A percentile compares a stretch with the other conserved stretches of the same genome.
Conservation (phyloP, 2,113 vertebrate species). For the Cephalopholis sonnerati region DNA sequence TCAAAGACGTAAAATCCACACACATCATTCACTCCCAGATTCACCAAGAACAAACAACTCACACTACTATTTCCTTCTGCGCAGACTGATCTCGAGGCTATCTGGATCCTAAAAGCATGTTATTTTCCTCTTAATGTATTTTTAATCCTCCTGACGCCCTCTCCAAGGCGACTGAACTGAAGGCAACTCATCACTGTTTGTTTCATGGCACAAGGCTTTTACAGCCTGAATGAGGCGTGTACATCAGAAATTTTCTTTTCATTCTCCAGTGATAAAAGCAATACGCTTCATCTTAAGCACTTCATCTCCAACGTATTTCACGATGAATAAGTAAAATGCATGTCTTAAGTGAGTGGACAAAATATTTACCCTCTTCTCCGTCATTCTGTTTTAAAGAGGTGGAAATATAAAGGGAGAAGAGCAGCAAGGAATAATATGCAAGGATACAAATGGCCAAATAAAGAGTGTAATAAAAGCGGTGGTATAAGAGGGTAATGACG, state of each 20-base stretch:
- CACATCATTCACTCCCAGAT: neutral
- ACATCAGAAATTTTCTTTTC: neutral
- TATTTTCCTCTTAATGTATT: slow-evolving; percentile 19
- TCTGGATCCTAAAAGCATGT: slow-evolving; percentile 12
- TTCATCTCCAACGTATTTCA: slow-evolving; percentile 14
- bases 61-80: neutral
- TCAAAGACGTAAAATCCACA: neutral
- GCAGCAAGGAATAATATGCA: neutral
- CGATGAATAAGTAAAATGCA: slow-evolving; percentile 44
- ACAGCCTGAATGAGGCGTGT: slow-evolving; percentile 9
- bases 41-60: slow-evolving; percentile 3
- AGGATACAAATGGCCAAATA: neutral
- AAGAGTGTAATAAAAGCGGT: neutral
- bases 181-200: neutral
- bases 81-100: slow-evolving; percentile 14
- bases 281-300: slow-evolving; percentile 13
- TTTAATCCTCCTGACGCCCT: neutral
- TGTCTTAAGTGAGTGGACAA: slow-evolving; percentile 12
- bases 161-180: slow-evolving; percentile 36
- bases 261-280: slow-evolving; percentile 13
- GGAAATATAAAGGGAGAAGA: neutral
- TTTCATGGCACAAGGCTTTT: slow-evolving; percentile 13
- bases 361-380: slow-evolving; percentile 1
- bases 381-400: neutral
- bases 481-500: neutral